Evolutionary conservation across 1,140 invertebrate genomes (phyloP), one percentile per base, ranked within the genome.

Genomic region (Orius insidiosus): DNA sequence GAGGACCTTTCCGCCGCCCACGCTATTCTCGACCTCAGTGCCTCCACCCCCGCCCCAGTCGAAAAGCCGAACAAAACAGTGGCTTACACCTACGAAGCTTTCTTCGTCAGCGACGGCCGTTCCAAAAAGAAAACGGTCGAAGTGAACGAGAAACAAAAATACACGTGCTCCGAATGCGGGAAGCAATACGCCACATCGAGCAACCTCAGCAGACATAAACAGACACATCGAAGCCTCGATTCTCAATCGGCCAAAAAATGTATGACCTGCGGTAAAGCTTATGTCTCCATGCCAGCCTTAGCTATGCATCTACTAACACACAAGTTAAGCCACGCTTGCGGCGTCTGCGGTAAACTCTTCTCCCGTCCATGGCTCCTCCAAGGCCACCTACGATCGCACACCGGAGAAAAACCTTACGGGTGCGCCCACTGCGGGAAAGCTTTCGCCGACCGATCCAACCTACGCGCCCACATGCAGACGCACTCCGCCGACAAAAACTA

Each of bases 401-500:
- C 93, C 0, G 95, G 95, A 0, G 93, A 98, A 66, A 98, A 98
- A 60, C 95, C 95, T 0, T 98, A 94, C 65, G 89, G 89, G 1
- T 98, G 95, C 66, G 90, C 89, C 5, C 92, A 97, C 60, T 99
- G 95, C 65, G 93, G 92, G 41, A 98, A 98, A 62, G 88, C 90
- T 2, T 99, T 98, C 63, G 94, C 95, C 5, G 94, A 99, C 66
- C 70, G 94, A 30, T 95, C 85, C 52, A 95, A 95, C 60, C 68
- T 95, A 6, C 63, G 89, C 13, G 90, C 90, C 0, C 90, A 95
- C 65, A 86, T 94, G 76, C 86, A 94, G 62, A 93, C 87, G 0
- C 88, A 94, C 59, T 86, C 85, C 6, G 68, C 76, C 6, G 80
- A 83, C 56, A 93, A 94, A 67, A 86, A 90, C 61, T 93, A 81